Evolutionary conservation across 1,140 invertebrate genomes (phyloP), one percentile per base, ranked within the genome.

Genomic region (Saccostrea cuccullata): DNA sequence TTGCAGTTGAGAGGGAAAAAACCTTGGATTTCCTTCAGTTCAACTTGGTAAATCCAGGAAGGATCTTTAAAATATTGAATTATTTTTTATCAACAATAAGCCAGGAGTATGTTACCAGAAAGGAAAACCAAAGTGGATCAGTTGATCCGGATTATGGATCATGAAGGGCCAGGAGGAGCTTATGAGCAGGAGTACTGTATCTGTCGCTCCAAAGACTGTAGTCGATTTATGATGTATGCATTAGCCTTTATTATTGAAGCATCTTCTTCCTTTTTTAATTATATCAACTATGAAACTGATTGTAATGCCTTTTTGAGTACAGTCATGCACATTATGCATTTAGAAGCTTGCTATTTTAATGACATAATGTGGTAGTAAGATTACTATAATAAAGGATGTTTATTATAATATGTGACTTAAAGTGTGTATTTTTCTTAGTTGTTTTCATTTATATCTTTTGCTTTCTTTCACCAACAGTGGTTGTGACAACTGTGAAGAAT

Each of bases 401-500:
- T 58, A 17, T 58, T 58, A 58, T 1, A 60, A 4, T 60, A 3
- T 13, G 13, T 60, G 58, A 17, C 2, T 13, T 4, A 4, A 12
- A 12, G 30, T 36, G 30, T 36, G 30, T 36, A 36, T 36, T 36
- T 36, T 36, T 36, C 30, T 36, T 36, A 36, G 30, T 36, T 36
- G 8, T 60, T 13, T 60, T 60, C 58, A 60, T 60, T 64, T 8
- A 64, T 20, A 12, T 77, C 15, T 36, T 77, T 77, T 30, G 2
- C 26, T 36, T 36, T 36, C 13, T 26, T 17, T 77, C 23, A 9
- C 11, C 30, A 23, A 15, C 90, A 97, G 97, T 95, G 98, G 97
- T 73, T 99, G 98, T 96, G 99, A 99, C 95, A 96, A 97, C 55
- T 99, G 99, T 95, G 98, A 99, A 95, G 98, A 99, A 95, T 99